These are phyloP conservation scores for Dermochelys coriacea DNA, from an alignment of 2,797 vertebrate species.

Conservation along the genomic window DNA sequence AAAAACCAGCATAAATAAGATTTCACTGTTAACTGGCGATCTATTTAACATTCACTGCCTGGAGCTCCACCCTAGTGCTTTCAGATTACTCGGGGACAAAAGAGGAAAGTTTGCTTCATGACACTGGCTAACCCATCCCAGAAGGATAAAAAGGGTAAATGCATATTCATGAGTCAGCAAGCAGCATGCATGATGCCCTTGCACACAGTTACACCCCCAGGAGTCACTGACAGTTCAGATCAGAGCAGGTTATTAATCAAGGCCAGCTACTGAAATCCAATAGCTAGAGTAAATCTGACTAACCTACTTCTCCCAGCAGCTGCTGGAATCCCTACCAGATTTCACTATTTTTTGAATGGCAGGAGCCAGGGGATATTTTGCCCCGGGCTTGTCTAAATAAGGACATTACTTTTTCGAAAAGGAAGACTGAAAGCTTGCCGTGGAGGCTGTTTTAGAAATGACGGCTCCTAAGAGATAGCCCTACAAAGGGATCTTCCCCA, in stretches of 20 bases:
- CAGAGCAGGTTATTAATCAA: conserved; percentile 70
- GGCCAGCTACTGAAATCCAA: not conserved
- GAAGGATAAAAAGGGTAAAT: conserved; percentile 9
- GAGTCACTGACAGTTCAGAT: conserved; percentile 51
- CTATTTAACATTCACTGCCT: not conserved
- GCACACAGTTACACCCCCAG: not conserved
- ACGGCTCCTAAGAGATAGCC: not conserved
- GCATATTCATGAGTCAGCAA: not conserved
- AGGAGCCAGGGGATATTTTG: not conserved
- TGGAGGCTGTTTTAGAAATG: not conserved
- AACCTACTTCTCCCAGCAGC: conserved; percentile 62
- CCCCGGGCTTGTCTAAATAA: not conserved
- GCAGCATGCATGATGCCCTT: not conserved
- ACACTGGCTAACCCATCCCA: not conserved
- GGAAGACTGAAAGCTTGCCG: not conserved
- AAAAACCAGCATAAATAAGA: not conserved
- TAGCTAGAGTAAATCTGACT: conserved; percentile 71
- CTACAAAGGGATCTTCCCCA: not conserved
- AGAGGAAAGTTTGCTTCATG: not conserved
- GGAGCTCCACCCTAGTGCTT: conserved; percentile 10
- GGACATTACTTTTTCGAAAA: not conserved
- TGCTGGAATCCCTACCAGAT: conserved; percentile 46
- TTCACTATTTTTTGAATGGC: not conserved
- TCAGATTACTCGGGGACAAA: not conserved
- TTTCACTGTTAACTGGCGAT: not conserved